These are phyloP conservation scores for Keiferia lycopersicella DNA, from an alignment of 2,888 invertebrate genomes.

Conservation along the genomic window DNA sequence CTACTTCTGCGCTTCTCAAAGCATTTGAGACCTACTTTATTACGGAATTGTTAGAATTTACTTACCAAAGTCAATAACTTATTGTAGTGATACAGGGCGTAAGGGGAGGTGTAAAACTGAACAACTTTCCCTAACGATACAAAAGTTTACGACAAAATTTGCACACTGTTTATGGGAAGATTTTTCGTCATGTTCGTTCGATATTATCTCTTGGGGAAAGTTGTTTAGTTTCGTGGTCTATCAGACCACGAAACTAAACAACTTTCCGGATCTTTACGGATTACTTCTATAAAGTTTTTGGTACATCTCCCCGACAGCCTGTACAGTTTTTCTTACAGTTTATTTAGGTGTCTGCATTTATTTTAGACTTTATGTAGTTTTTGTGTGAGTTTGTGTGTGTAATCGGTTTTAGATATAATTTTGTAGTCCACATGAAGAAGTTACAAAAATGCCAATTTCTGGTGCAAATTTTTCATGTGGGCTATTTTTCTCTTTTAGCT, in stretches of 20 bases:
- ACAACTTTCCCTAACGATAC: no score
- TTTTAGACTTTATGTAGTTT: constrained; percentile 30
- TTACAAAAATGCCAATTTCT: not conserved
- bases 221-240: no score
- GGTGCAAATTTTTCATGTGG: constrained; percentile 11
- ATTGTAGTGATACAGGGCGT: constrained; percentile 11
- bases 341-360: constrained; percentile 37
- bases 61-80: constrained; percentile 24
- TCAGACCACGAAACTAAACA: no score
- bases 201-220: no score
- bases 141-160: no score
- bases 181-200: no score
- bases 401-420: not conserved
- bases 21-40: not conserved
- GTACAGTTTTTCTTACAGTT: constrained; percentile 22
- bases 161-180: no score
- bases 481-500: not conserved
- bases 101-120: no score
- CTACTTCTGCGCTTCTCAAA: no score
- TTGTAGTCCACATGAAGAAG: not conserved
- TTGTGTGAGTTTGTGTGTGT: constrained; percentile 31
- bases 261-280: no score
- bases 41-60: constrained; percentile 2
- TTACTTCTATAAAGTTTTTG: no score
- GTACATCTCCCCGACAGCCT: no score